These are phyloP conservation scores for Puffinus mauretanicus DNA, from an alignment of 2,113 vertebrate genomes.

Conservation along the genomic window DNA sequence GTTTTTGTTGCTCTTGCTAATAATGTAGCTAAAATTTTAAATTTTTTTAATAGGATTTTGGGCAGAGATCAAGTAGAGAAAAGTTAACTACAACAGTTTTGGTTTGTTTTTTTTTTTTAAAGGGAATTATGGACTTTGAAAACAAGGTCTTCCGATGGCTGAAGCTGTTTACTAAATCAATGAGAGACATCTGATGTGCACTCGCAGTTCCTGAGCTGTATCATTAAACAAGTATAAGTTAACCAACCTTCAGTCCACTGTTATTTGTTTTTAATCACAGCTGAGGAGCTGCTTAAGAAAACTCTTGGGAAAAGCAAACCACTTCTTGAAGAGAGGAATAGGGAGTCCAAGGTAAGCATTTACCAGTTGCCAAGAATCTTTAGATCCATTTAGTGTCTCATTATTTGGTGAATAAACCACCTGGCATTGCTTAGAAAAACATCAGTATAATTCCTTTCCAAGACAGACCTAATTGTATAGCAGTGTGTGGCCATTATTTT, in stretches of 20 bases:
- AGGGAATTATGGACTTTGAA: not conserved
- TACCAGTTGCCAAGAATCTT: not conserved
- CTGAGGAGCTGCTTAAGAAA: slow-evolving; percentile 36
- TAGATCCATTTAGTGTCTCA: slow-evolving; percentile 45
- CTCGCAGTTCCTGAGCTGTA: not conserved
- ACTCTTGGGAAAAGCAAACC: slow-evolving; percentile 35
- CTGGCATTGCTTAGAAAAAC: slow-evolving; percentile 19
- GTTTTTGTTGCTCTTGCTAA: not conserved
- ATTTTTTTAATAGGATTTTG: not conserved
- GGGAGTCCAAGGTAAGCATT: slow-evolving; percentile 30
- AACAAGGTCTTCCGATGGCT: not conserved
- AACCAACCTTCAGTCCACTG: not conserved
- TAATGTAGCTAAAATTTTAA: not conserved
- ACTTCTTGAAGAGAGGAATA: not conserved
- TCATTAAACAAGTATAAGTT: slow-evolving; percentile 1
- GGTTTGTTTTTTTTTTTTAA: not conserved
- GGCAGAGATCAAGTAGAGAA: not conserved
- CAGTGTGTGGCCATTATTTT: not conserved
- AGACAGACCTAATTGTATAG: not conserved
- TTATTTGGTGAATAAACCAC: slow-evolving; percentile 40
- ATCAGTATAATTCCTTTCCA: not conserved
- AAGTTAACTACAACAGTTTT: not conserved
- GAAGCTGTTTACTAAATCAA: not conserved
- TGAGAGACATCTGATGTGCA: not conserved
- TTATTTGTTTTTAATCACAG: slow-evolving; percentile 33